Conservation (phyloP, 2,797 vertebrate genomes). For the Parauchenoglanis punctatus region DNA sequence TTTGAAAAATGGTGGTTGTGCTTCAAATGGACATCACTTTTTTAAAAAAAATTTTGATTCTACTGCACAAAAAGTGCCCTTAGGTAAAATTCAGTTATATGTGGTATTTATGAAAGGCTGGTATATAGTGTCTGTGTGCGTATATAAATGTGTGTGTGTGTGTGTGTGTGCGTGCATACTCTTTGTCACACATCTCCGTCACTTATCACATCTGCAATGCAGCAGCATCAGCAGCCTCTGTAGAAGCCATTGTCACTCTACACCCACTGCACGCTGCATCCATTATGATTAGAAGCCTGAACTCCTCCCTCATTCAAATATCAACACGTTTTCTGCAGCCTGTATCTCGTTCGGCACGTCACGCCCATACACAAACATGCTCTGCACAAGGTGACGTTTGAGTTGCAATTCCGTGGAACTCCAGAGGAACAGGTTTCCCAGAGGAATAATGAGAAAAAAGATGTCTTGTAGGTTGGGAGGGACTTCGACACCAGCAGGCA, state of each 20-base stretch:
- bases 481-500: not conserved
- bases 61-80: not conserved
- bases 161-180: constrained; percentile 42
- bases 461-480: not conserved
- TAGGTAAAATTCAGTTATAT: constrained; percentile 1
- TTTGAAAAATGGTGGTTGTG: not conserved
- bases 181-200: constrained; percentile 58
- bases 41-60: not conserved
- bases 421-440: constrained; percentile 6
- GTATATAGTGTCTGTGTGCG: not conserved
- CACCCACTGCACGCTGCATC: constrained; percentile 35
- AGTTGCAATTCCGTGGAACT: not conserved
- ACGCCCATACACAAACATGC: not conserved
- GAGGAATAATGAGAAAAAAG: not conserved
- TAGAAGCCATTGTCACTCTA: constrained; percentile 31
- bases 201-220: constrained; percentile 73
- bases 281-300: constrained; percentile 24
- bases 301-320: constrained; percentile 26
- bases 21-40: not conserved
- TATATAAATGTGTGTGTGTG: no score
- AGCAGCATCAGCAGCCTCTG: constrained; percentile 59
- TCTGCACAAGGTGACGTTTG: constrained; percentile 11
- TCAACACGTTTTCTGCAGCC: constrained; percentile 3
- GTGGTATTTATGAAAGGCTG: not conserved
- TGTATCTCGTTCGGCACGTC: not conserved